Evolutionary conservation across 1,140 invertebrate species (phyloP).

Genomic region (Diachasmimorpha longicaudata): DNA sequence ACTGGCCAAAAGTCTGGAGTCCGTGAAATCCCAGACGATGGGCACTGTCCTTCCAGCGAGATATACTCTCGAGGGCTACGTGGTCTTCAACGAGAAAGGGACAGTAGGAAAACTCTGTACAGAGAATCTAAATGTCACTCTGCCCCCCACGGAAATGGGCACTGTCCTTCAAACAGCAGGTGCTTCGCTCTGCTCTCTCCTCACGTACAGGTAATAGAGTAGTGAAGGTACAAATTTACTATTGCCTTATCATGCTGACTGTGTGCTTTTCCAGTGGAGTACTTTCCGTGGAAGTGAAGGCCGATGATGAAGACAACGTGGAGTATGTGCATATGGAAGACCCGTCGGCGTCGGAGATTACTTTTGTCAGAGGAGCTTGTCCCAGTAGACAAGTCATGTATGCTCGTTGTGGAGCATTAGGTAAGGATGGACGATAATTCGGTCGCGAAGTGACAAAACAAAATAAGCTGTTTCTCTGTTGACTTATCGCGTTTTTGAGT

Average conservation of each 20-base stretch:
- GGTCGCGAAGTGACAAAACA: no score
- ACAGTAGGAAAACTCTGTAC: conserved; percentile 81
- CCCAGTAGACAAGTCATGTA: conserved; percentile 79
- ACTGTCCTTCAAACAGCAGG: conserved; percentile 72
- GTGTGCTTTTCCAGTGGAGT: conserved; percentile 58
- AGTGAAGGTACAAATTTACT: no score
- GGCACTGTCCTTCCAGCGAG: conserved; percentile 70
- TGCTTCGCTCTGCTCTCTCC: conserved; percentile 75
- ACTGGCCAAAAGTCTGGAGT: conserved; percentile 71
- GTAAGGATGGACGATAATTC: conserved; percentile 58
- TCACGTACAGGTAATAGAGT: conserved; percentile 71
- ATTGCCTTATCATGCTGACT: no score
- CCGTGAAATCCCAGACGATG: conserved; percentile 63
- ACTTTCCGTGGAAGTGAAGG: conserved; percentile 63
- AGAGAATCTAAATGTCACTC: conserved; percentile 70
- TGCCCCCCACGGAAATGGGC: conserved; percentile 62
- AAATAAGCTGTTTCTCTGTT: no score
- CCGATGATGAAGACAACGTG: conserved; percentile 62
- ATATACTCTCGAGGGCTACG: conserved; percentile 77
- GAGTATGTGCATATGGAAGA: conserved; percentile 81
- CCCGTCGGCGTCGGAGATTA: conserved; percentile 79
- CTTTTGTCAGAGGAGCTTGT: conserved; percentile 78
- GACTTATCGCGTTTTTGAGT: no score
- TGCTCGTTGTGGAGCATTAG: conserved; percentile 77
- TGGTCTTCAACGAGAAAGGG: conserved; percentile 83